Evolutionary conservation across 2,113 vertebrate genomes (phyloP), one percentile per base, ranked within the genome.

Genomic region (Mirounga angustirostris): DNA sequence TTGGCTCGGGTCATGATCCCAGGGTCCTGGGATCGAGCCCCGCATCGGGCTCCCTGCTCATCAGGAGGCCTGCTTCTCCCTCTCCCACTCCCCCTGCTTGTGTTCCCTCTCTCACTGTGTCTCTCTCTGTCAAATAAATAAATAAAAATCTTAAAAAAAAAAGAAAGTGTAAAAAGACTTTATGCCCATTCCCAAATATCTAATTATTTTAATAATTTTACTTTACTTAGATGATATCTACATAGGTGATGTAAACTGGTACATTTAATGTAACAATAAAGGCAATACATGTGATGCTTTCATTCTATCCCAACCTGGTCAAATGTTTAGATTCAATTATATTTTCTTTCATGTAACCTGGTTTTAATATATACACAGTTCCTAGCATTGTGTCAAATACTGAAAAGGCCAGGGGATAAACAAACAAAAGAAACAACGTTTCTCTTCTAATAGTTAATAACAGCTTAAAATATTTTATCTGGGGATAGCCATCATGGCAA

Each of bases 241-340:
- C 4, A 40, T 79, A 78, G n/a, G 2, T 84, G 54, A 67, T 52
- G 43, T 93, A 87, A 86, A 84, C 8, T 83, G 24, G 13, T 43
- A 26, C 1, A n/a, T n/a, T 30, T 91, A 90, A 73, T 54, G 14
- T 43, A 91, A 58, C 4, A 58, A 58, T 54, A 61, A 88, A 88
- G 74, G 1, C 28, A 50, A n/a, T 50, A 59, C 9, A 8, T 30
- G 7, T 46, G 28, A 88, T 65, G 26, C 5, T 26, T 22, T 79
- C 10, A 28, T 80, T 96, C 50, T 65, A 91, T 50, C 8, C 15
- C 22, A 86, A 28, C 16, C 2, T 79, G 50, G 4, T 73, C 16
- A 84, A 40, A 79, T 79, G n/a, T 19, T 96, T 92, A 81, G 46
- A 82, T 26, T 93, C 9, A 18, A 65, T 93, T 73, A 79, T 86